Base-by-base conservation (phyloP, 2,113 vertebrate genomes). In the Lamprotornis superbus region DNA sequence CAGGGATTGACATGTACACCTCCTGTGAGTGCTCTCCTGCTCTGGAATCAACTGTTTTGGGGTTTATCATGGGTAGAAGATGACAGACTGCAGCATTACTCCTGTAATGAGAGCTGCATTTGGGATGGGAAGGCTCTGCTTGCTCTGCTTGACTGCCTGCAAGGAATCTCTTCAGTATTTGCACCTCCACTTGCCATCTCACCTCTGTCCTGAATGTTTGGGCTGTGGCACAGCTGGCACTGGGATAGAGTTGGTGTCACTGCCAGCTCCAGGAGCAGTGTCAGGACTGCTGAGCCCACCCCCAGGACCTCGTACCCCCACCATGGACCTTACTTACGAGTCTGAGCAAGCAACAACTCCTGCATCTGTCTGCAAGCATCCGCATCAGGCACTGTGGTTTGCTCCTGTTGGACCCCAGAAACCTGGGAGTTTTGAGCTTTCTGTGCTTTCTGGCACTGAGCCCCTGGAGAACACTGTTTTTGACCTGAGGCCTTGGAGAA, bases 271-370 rank as follows among this genome's bases (percentile, higher is more conserved):
- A 4, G 4, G 18, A 55, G 57, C 24, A 42, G 53, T 1, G 5
- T 5, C 0, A 0, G 68, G n/a, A 53, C 5, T 5, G 42, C n/a
- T 18, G 44, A 53, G 22, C 10, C 1, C 3, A 33, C 6, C 47
- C 15, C 18, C 63, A 50, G 44, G 24, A 21, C 40, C 60, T 60
- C 0, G 0, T 4, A 11, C 12, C 0, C 4, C 8, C 50, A 27
- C 12, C 13, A 5, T 0, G 7, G 28, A 25, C 50, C 50, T 47
- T 31, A 8, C 20, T 30, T 0, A 1, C 25, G 15, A 23, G 18
- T 23, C 74, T 56, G 46, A 56, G 21, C 24, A 44, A 76, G 33
- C 1, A 8, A 12, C 15, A 46, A 63, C 46, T 56, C 1, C 1
- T 50, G 15, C 7, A 23, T 47, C 25, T 60, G 11, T 40, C 6